Base-by-base conservation (phyloP, 2,888 invertebrate species). In the Stomorhina lunata region DNA sequence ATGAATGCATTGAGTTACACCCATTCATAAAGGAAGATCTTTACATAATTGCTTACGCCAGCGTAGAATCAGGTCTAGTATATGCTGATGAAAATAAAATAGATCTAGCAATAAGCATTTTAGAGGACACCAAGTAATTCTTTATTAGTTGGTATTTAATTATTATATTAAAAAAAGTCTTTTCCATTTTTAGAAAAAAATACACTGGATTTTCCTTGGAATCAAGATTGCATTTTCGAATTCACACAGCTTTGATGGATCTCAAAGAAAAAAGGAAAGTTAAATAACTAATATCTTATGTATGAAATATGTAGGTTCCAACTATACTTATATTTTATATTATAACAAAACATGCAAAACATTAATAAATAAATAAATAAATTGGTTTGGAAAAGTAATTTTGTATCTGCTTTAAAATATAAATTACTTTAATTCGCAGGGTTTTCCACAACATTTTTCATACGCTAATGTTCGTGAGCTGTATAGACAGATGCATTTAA, bases 121-220 rank as follows among this genome's bases (percentile, higher is more conserved):
- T 98, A 40, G 95, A 96, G 85, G 95, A 96, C 86, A 96, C 96
- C 7, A 97, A 95, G 97, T 97, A 92, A 90, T n/a, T 22, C 37
- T 50, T 40, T 43, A 25, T n/a, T 37, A 22, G 22, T 15, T 17
- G 15, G 43, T 4, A 43, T 0, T 43, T 7, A 43, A n/a, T 7
- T 4, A 5, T 17, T 6, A n/a, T 0, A 5, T 43, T 43, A 6
- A 43, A 17, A 5, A 17, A 5, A 20, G 9, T 63, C 84, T 85
- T 81, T 34, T 40, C 71, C 48, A 81, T 86, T 93, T 93, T 1
- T 92, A 97, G 97, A 91, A 96, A 95, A 92, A 95, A 96, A 89
- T 97, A 95, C 90, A 95, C 96, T 9, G 95, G 96, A 2, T 98
- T 97, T 90, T 94, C 95, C 0, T 90, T 98, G 85, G 98, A 98